A percentile compares a stretch with the other conserved stretches of the same genome.
phyloP scores from a whole-genome alignment of 2,113 vertebrate species.

The Leucopsar rothschildi region DNA sequence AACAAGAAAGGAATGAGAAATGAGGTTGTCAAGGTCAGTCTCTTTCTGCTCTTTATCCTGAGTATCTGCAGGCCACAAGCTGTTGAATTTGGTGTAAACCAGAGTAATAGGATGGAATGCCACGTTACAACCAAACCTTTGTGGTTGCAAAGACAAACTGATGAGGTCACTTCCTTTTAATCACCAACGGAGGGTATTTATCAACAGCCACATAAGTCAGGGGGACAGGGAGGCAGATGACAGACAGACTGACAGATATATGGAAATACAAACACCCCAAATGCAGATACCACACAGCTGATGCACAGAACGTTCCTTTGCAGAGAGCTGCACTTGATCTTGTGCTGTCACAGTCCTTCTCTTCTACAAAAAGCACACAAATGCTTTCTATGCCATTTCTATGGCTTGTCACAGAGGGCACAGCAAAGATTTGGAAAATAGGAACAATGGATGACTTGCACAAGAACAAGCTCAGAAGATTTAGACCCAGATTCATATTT shows the following conservation, averaged over 20 bases:
- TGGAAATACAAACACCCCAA: constrained; percentile 31
- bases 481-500: neutral
- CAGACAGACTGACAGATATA: constrained; percentile 54
- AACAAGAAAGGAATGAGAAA: constrained; percentile 84
- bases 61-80: constrained; percentile 77
- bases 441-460: neutral
- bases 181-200: constrained; percentile 16
- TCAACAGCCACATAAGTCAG: neutral
- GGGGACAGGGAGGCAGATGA: constrained; percentile 27
- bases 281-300: neutral
- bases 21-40: constrained; percentile 80
- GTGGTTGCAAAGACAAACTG: constrained; percentile 61
- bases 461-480: neutral
- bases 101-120: constrained; percentile 64
- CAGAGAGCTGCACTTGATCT: neutral
- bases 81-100: constrained; percentile 75
- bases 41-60: constrained; percentile 74
- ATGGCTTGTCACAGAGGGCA: neutral
- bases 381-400: neutral
- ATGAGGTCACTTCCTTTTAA: constrained; percentile 75
- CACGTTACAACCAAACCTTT: constrained; percentile 66
- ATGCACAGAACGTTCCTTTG: neutral
- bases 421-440: neutral
- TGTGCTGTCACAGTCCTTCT: neutral
- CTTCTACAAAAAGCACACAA: neutral